Percentiles rank a stretch among this genome's conserved stretches.
Conservation (phyloP, 2,888 invertebrate genomes). For the Drosophila birchii region DNA sequence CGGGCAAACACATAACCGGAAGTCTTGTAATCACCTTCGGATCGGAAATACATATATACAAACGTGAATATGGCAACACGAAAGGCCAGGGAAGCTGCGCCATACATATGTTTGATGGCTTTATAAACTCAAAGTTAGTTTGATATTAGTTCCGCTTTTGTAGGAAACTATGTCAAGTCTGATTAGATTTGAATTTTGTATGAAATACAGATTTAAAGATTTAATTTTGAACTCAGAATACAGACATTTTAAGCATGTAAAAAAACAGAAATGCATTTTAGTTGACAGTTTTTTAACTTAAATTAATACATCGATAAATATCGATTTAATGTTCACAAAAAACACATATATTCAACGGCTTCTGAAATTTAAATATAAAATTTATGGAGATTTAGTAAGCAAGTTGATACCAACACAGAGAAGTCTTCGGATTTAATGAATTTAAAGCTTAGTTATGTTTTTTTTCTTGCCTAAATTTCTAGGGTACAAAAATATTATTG, state of each 20-base stretch:
- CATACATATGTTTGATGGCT: constrained; percentile 82
- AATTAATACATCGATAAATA: background rate
- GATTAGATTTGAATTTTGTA: background rate
- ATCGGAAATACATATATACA: constrained; percentile 65
- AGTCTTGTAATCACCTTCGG: constrained; percentile 64
- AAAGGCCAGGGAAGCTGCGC: constrained; percentile 20
- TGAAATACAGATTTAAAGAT: background rate
- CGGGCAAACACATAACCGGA: constrained; percentile 27
- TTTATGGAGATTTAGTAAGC: too few relatives aligned
- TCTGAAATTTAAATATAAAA: too few relatives aligned
- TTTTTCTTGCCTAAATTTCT: too few relatives aligned
- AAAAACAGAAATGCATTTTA: too few relatives aligned
- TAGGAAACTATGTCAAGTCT: background rate
- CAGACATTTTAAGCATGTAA: too few relatives aligned
- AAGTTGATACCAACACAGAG: too few relatives aligned
- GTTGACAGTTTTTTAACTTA: too few relatives aligned
- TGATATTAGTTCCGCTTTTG: constrained; percentile 22
- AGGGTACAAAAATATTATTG: background rate
- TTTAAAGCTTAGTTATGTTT: too few relatives aligned
- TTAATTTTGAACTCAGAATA: too few relatives aligned
- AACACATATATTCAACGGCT: too few relatives aligned
- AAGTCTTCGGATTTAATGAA: too few relatives aligned
- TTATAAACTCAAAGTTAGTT: constrained; percentile 60
- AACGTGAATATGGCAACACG: background rate
- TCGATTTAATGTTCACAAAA: too few relatives aligned